Evolutionary conservation across 2,113 vertebrate species (phyloP), one percentile per base, ranked within the genome.

Genomic region (Crotalus horridus): DNA sequence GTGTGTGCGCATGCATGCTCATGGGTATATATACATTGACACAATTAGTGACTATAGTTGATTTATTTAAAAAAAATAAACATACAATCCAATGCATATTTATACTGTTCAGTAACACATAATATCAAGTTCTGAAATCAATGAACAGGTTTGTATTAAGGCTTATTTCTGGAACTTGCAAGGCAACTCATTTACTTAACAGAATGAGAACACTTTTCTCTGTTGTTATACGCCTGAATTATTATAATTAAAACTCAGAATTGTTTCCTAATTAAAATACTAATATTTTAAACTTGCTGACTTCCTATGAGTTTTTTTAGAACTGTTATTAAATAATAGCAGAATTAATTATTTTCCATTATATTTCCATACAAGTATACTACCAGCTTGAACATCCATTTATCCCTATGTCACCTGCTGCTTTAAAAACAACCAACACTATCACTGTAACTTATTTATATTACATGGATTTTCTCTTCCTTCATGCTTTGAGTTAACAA

Each of bases 1-100:
- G 24, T 29, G 10, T 61, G 24, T 1, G 1, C 20, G 0, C 21
- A 8, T 4, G 21, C 6, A 7, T 21, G 7, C 21, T 6, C 6
- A 58, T 58, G 21, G 6, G 6, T 59, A 48, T 48, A 48, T 11
- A 64, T n/a, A n/a, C 61, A 74, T 33, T 17, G n/a, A 74, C n/a
- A 33, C 15, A 33, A 85, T n/a, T 29, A 59, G 15, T 91, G 54
- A 87, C 33, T 10, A 61, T 17, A 20, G 43, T 87, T 56, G 85
- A 61, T 26, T 64, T 51, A 51, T 55, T 51, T 46, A 4, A 21
- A 23, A 54, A 86, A 87, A 91, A 56, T 5, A 58, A 5, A 15
- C 12, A 15, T 53, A 87, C 29, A 91, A 33, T 64, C 58, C 21
- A 55, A 88, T n/a, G 53, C 15, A 23, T 54, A 39, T 88, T 88